phyloP scores from a whole-genome alignment of 2,888 invertebrate species.

The Acleris holmiana region DNA sequence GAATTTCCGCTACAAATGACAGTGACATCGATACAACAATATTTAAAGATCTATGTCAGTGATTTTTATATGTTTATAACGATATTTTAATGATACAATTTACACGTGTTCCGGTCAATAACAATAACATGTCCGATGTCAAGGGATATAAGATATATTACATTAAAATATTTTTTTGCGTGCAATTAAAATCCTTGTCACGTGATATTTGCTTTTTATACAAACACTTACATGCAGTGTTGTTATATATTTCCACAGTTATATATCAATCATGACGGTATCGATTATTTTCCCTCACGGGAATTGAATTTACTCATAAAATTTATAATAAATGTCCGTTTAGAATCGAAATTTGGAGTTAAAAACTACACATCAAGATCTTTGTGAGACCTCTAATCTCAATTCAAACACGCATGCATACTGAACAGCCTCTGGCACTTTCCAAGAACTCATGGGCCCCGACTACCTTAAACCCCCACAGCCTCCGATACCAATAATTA shows the following conservation, averaged over 20 bases:
- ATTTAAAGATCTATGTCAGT: slow-evolving; percentile 21
- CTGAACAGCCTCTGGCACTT: slow-evolving; percentile 1
- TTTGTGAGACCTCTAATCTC: neutral
- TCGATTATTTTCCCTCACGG: no score
- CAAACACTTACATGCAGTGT: no score
- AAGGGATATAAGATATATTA: no score
- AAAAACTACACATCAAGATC: no score
- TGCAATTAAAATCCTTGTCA: no score
- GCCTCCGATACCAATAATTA: slow-evolving; percentile 26
- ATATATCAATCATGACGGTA: no score
- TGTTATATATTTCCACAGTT: no score
- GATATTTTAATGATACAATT: slow-evolving; percentile 11
- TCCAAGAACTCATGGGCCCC: slow-evolving; percentile 25
- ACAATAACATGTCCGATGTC: no score
- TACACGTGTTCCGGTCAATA: neutral
- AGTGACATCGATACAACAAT: slow-evolving; percentile 25
- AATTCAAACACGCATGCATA: neutral
- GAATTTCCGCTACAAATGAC: neutral
- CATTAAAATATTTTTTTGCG: no score
- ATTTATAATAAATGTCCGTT: neutral
- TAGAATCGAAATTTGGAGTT: no score
- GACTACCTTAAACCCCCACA: slow-evolving; percentile 29
- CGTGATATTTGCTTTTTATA: no score
- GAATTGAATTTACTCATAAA: neutral
- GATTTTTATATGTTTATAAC: slow-evolving; percentile 17